Conservation (phyloP, 2,113 vertebrate genomes). For the Plecotus auritus region DNA sequence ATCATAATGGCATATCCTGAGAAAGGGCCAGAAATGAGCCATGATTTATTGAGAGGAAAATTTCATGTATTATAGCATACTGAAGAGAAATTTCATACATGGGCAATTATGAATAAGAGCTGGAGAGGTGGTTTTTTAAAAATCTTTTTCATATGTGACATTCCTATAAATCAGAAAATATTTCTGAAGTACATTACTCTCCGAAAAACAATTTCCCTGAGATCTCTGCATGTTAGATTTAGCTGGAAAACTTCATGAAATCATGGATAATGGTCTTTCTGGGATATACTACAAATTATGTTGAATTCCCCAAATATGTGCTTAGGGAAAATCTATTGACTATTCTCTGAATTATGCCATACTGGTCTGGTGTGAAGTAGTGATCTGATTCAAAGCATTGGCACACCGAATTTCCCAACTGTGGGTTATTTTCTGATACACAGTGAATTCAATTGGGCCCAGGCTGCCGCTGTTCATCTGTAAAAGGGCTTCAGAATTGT, state of each 20-base stretch:
- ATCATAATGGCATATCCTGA: not conserved
- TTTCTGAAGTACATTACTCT: not conserved
- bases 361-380: not conserved
- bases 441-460: not conserved
- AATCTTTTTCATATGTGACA: not conserved
- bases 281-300: not conserved
- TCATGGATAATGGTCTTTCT: not conserved
- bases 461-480: not conserved
- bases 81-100: not conserved
- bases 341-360: not conserved
- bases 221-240: not conserved
- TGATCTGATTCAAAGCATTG: not conserved
- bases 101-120: not conserved
- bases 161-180: conserved; percentile 1
- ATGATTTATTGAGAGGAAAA: conserved; percentile 27
- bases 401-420: not conserved
- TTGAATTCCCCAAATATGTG: not conserved
- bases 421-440: not conserved
- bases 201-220: not conserved
- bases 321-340: not conserved
- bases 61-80: not conserved
- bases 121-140: no score
- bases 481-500: conserved; percentile 1
- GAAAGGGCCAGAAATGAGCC: conserved; percentile 25
- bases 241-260: not conserved